A percentile compares a stretch with the other conserved stretches of the same genome.
Conservation (phyloP, 2,797 vertebrate species). For the Antennarius maculatus region DNA sequence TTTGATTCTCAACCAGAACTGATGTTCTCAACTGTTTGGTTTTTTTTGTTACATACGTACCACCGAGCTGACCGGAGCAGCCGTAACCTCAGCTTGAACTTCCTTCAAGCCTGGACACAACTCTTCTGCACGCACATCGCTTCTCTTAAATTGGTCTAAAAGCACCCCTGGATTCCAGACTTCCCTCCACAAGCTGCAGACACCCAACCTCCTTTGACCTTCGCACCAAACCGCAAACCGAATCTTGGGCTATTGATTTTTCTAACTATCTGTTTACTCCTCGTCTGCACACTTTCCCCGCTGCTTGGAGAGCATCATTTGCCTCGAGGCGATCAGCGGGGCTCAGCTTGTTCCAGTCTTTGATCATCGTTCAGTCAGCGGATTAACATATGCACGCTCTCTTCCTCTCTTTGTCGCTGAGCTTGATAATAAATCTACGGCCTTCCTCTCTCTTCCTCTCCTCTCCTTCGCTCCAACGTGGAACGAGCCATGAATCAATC, state of each 20-base stretch:
- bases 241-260: constrained; percentile 79
- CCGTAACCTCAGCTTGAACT: constrained; percentile 56
- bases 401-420: constrained; percentile 83
- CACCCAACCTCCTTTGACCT: constrained; percentile 66
- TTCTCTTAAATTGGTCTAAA: constrained; percentile 70
- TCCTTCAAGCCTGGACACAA: constrained; percentile 63
- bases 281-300: constrained; percentile 75
- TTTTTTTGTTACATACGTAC: constrained; percentile 1
- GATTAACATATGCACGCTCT: constrained; percentile 87
- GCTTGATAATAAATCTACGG: constrained; percentile 82
- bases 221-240: constrained; percentile 61
- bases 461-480: constrained; percentile 53
- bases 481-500: constrained; percentile 76
- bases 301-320: constrained; percentile 78
- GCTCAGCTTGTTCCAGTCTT: constrained; percentile 86
- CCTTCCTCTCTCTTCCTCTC: constrained; percentile 61
- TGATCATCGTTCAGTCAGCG: constrained; percentile 86
- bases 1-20: constrained; percentile 35
- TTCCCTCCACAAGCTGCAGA: constrained; percentile 47
- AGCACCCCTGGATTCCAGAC: constrained; percentile 58
- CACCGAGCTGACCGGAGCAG: constrained; percentile 29
- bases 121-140: constrained; percentile 61
- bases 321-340: constrained; percentile 88
- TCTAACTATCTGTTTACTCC: constrained; percentile 82
- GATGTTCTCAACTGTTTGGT: not conserved